Evolutionary conservation across 2,113 vertebrate species (phyloP).

Genomic region (Zosterops lateralis): DNA sequence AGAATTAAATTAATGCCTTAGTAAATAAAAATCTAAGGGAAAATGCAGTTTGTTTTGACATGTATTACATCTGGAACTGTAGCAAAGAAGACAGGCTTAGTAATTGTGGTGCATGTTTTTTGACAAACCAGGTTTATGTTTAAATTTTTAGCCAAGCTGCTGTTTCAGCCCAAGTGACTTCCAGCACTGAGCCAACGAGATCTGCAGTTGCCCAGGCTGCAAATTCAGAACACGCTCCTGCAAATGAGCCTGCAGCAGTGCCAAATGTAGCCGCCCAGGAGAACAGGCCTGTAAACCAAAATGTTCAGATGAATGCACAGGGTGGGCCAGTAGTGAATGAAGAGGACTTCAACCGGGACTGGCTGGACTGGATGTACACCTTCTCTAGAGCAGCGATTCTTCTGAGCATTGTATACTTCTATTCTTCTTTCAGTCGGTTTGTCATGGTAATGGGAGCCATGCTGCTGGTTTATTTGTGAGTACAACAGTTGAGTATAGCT

Average conservation of each 20-base stretch:
- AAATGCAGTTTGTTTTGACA: neutral
- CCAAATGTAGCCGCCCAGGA: slow-evolving; percentile 80
- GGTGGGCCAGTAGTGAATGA: slow-evolving; percentile 88
- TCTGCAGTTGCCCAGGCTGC: slow-evolving; percentile 51
- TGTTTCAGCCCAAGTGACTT: slow-evolving; percentile 74
- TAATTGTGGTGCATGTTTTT: neutral
- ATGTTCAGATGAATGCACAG: slow-evolving; percentile 87
- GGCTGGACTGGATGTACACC: slow-evolving; percentile 96
- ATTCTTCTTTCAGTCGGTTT: slow-evolving; percentile 94
- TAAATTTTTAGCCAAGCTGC: slow-evolving; percentile 81
- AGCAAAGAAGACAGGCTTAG: neutral
- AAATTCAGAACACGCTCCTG: slow-evolving; percentile 68
- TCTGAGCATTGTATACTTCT: slow-evolving; percentile 96
- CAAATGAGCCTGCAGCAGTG: slow-evolving; percentile 80
- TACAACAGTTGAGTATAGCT: slow-evolving; percentile 28
- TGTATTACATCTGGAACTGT: neutral
- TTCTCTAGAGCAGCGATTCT: slow-evolving; percentile 89
- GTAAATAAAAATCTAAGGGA: neutral
- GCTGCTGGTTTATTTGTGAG: slow-evolving; percentile 95
- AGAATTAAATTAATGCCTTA: neutral
- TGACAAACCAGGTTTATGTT: neutral
- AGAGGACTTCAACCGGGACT: slow-evolving; percentile 93
- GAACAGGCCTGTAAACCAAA: slow-evolving; percentile 84
- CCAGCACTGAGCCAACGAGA: slow-evolving; percentile 55
- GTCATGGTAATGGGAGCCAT: slow-evolving; percentile 93